These are phyloP conservation scores for Dallia pectoralis DNA, from an alignment of 2,797 vertebrate genomes.

Conservation along the genomic window DNA sequence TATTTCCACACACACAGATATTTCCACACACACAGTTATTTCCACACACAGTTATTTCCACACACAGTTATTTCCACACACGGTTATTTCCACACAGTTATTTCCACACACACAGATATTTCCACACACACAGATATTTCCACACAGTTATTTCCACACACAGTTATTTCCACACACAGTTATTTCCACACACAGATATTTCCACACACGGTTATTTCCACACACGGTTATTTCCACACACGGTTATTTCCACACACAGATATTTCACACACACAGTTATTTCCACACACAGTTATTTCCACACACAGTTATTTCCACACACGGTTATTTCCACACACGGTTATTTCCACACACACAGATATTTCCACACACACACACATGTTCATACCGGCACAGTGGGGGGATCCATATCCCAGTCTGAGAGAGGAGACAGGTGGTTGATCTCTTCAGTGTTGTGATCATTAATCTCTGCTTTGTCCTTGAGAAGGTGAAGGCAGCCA, in stretches of 20 bases:
- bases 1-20: conserved; percentile 4
- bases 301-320: background rate
- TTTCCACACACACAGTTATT: conserved; percentile 4
- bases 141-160: background rate
- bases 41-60: background rate
- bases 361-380: conserved; percentile 10
- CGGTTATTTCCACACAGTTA: background rate
- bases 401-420: conserved; percentile 4
- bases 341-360: conserved; percentile 4
- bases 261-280: background rate
- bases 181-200: too few relatives aligned
- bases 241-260: conserved; percentile 3
- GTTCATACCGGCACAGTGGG: background rate
- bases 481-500: conserved; percentile 50
- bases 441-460: background rate
- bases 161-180: too few relatives aligned
- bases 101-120: conserved; percentile 5
- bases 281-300: background rate
- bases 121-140: conserved; percentile 1
- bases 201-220: background rate
- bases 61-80: background rate
- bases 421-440: conserved; percentile 2
- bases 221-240: conserved; percentile 1
- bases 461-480: conserved; percentile 62
- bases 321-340: background rate